Evolutionary conservation across 2,113 vertebrate species (phyloP).

Genomic region (Phocoena phocoena): DNA sequence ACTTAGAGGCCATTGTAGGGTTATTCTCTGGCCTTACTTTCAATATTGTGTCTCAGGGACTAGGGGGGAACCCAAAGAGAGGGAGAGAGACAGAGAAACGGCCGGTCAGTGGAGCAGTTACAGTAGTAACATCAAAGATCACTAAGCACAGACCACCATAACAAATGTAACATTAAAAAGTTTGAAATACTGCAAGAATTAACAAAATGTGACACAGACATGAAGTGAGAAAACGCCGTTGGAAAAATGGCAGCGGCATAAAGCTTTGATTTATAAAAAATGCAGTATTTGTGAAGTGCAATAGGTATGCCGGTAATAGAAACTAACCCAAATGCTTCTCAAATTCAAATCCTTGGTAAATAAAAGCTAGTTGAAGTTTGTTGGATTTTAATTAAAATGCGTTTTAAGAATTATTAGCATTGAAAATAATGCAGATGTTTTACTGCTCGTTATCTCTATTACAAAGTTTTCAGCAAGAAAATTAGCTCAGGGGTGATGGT

Average conservation of each 20-base stretch:
- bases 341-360: background rate
- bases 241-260: background rate
- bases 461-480: background rate
- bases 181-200: background rate
- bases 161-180: background rate
- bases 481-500: background rate
- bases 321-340: background rate
- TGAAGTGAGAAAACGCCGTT: background rate
- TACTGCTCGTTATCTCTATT: background rate
- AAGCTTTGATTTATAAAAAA: background rate
- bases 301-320: background rate
- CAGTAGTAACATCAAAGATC: background rate
- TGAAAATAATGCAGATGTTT: background rate
- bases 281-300: background rate
- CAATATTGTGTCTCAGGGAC: background rate
- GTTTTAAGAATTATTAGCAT: background rate
- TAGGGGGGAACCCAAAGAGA: background rate
- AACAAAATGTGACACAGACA: background rate
- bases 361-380: background rate
- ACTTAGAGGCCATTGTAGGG: background rate
- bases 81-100: background rate
- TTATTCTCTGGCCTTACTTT: background rate
- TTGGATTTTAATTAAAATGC: background rate
- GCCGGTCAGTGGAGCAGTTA: background rate
- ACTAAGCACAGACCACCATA: fast-evolving